Conservation (phyloP, 2,888 invertebrate genomes). For the Cyclophora punctaria region DNA sequence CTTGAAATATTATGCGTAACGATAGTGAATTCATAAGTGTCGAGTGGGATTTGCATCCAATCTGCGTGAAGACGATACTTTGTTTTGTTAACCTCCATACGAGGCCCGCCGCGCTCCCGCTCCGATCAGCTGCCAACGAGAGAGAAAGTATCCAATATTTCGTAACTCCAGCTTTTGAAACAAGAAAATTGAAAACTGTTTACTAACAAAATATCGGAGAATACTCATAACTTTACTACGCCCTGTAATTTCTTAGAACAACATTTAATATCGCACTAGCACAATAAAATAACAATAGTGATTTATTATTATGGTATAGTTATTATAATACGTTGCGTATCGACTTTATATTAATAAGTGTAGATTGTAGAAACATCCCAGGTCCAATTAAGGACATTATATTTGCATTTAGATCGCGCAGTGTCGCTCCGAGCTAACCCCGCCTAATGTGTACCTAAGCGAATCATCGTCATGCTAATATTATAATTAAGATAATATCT, state of each 20-base stretch:
- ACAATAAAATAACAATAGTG: too few species aligned
- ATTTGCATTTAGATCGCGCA: slow-evolving; percentile 35
- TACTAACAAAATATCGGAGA: slow-evolving; percentile 22
- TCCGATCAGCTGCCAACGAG: slow-evolving; percentile 55
- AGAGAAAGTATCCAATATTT: slow-evolving; percentile 63
- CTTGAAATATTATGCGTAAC: slow-evolving; percentile 18
- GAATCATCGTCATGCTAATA: slow-evolving; percentile 54
- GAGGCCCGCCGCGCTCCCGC: slow-evolving; percentile 23
- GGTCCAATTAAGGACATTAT: neutral
- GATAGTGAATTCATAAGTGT: slow-evolving; percentile 21
- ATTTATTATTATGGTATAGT: too few species aligned
- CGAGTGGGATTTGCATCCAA: slow-evolving; percentile 37
- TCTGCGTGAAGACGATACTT: slow-evolving; percentile 44
- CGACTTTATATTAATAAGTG: too few species aligned
- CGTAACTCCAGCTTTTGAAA: slow-evolving; percentile 52
- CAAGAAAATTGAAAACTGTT: slow-evolving; percentile 41
- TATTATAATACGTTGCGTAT: too few species aligned
- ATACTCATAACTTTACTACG: slow-evolving; percentile 5
- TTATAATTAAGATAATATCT: slow-evolving; percentile 50
- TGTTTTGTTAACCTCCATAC: slow-evolving; percentile 70
- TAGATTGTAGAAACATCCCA: too few species aligned
- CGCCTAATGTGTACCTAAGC: slow-evolving; percentile 40
- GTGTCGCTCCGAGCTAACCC: slow-evolving; percentile 28
- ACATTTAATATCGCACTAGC: too few species aligned
- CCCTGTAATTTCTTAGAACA: neutral